These are phyloP conservation scores for Sarcoramphus papa DNA, from an alignment of 2,797 vertebrate species.

Conservation along the genomic window DNA sequence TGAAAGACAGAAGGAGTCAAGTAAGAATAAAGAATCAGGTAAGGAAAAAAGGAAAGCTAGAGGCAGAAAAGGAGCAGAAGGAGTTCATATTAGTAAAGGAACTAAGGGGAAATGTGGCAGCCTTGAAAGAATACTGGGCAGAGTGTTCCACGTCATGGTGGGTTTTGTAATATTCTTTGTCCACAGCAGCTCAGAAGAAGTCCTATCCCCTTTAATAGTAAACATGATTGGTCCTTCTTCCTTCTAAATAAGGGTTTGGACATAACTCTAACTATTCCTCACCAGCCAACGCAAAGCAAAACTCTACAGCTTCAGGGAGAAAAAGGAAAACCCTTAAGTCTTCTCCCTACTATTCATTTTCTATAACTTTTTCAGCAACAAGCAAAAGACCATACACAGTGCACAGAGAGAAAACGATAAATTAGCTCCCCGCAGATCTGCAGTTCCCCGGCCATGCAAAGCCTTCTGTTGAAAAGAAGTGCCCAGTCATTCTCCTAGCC, in stretches of 20 bases:
- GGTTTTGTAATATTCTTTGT: neutral
- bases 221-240: neutral
- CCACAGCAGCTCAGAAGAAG: neutral
- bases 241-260: neutral
- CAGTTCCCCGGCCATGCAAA: neutral
- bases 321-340: neutral
- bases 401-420: neutral
- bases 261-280: neutral
- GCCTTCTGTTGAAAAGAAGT: constrained; percentile 10
- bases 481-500: neutral
- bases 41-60: neutral
- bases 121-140: neutral
- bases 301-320: neutral
- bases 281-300: neutral
- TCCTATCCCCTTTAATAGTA: neutral
- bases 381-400: neutral
- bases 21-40: neutral
- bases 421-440: constrained; percentile 47
- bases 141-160: fast-evolving
- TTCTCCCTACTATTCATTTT: neutral
- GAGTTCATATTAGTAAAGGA: neutral
- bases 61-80: neutral
- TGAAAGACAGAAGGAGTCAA: neutral
- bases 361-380: neutral
- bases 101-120: neutral